Evolutionary conservation across 1,140 invertebrate species (phyloP).

Genomic region (Trigoniulus corallinus): DNA sequence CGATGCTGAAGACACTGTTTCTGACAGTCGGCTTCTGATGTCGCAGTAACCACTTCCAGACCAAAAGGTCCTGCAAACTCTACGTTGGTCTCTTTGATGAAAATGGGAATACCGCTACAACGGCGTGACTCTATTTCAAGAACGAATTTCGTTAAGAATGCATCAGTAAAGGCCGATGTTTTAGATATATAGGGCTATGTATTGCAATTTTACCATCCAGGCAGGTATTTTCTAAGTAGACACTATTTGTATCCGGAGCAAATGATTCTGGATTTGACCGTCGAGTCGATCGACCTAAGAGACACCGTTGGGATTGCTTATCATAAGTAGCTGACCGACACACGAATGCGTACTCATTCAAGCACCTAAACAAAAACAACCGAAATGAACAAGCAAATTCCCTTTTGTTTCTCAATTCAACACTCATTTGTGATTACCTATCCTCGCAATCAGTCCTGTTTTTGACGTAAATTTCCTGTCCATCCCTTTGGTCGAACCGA

Average conservation of each 20-base stretch:
- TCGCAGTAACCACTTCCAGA: slow-evolving; percentile 64
- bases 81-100: slow-evolving; percentile 75
- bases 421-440: slow-evolving; percentile 32
- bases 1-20: slow-evolving; percentile 56
- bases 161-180: too few relatives aligned
- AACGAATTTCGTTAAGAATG: too few relatives aligned
- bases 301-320: slow-evolving; percentile 51
- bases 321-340: slow-evolving; percentile 73
- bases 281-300: slow-evolving; percentile 58
- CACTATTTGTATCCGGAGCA: slow-evolving; percentile 63
- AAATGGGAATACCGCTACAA: slow-evolving; percentile 61
- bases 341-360: slow-evolving; percentile 72
- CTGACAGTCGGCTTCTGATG: slow-evolving; percentile 68
- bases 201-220: slow-evolving; percentile 44
- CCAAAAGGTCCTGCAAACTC: slow-evolving; percentile 70
- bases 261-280: slow-evolving; percentile 59
- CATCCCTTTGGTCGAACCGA: slow-evolving; percentile 16
- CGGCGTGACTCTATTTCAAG: slow-evolving; percentile 48
- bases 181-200: neutral
- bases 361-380: slow-evolving; percentile 43
- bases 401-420: too few relatives aligned
- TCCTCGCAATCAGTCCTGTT: slow-evolving; percentile 80
- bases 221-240: slow-evolving; percentile 82
- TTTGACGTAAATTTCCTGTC: slow-evolving; percentile 37
- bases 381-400: too few relatives aligned